Evolutionary conservation across 2,797 vertebrate genomes (phyloP).

Genomic region (Calcarius lapponicus): DNA sequence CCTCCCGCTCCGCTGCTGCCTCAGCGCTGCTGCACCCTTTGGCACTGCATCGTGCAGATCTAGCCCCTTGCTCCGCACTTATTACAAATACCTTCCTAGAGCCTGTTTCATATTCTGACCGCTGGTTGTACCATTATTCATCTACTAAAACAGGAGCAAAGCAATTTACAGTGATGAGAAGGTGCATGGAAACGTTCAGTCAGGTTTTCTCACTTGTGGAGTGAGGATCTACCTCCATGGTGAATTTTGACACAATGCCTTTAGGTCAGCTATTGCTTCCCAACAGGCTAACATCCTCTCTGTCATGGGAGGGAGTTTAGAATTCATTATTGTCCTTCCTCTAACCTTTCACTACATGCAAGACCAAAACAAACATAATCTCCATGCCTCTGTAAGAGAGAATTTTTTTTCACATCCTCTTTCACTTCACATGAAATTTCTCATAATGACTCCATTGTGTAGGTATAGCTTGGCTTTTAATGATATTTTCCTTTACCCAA

Average conservation of each 20-base stretch:
- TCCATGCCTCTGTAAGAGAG: conserved; percentile 44
- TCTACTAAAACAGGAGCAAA: neutral
- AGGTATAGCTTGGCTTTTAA: conserved; percentile 32
- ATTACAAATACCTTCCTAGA: neutral
- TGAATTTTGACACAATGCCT: neutral
- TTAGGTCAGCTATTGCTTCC: neutral
- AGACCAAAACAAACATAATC: conserved; percentile 63
- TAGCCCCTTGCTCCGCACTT: neutral
- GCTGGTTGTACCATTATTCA: neutral
- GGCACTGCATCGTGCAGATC: neutral
- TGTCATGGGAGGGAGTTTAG: conserved; percentile 13
- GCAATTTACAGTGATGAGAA: neutral
- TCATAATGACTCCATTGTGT: conserved; percentile 66
- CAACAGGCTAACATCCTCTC: neutral
- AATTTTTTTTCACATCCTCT: conserved; percentile 74
- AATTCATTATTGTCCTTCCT: conserved; percentile 56
- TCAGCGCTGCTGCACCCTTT: neutral
- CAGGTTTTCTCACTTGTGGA: neutral
- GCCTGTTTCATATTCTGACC: neutral
- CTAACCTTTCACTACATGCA: conserved; percentile 68
- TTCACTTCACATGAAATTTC: conserved; percentile 71
- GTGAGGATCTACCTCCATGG: neutral
- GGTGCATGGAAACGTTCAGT: neutral
- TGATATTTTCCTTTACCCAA: conserved; percentile 27
- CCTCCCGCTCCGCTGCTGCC: no score